A percentile compares a stretch with the other conserved stretches of the same genome.
Evolutionary conservation across 2,113 vertebrate genomes (phyloP).

Genomic region (mouse (Mus musculus)): GRCm39 chr9:13552001-13552500

Average conservation of each 20-base stretch:
- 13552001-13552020: accelerated
- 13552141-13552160: neutral
- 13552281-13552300: neutral
- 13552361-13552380: neutral
- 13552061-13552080: neutral
- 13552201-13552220: neutral
- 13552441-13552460: neutral
- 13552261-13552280: neutral
- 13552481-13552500: neutral
- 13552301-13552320: neutral
- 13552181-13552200: neutral
- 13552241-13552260: neutral
- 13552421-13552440: neutral
- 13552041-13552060: neutral
- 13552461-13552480: neutral
- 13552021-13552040: too few relatives aligned
- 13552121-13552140: neutral
- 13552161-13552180: neutral
- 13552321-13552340: neutral
- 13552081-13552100: neutral
- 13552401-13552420: neutral
- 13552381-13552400: neutral
- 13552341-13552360: neutral
- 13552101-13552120: neutral
- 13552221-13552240: neutral